phyloP scores from a whole-genome alignment of 2,797 vertebrate species.

The Tenualosa ilisha region DNA sequence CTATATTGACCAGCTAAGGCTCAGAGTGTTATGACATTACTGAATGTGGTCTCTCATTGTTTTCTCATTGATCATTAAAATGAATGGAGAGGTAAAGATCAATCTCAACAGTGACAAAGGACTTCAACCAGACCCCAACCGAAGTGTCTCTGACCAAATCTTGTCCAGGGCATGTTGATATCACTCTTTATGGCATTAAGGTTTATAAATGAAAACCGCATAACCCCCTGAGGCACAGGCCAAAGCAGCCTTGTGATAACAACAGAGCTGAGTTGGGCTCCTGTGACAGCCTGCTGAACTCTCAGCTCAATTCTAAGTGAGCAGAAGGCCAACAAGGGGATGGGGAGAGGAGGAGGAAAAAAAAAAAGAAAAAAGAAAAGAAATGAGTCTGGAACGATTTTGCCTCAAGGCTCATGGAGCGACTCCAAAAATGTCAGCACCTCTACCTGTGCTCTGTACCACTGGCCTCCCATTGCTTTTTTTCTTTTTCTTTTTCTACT shows the following conservation, averaged over 20 bases:
- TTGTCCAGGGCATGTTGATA: neutral
- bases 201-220: neutral
- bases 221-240: neutral
- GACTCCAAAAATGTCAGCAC: constrained; percentile 14
- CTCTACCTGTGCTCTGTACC: constrained; percentile 5
- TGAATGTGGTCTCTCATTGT: neutral
- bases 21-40: neutral
- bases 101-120: neutral
- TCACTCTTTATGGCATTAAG: neutral
- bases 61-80: neutral
- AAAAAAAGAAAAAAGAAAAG: neutral
- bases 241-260: neutral
- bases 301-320: neutral
- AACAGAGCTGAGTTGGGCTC: neutral
- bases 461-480: neutral
- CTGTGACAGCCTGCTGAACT: neutral
- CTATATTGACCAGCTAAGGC: neutral
- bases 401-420: neutral
- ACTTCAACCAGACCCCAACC: neutral
- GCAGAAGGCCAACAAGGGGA: neutral
- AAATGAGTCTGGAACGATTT: constrained; percentile 8
- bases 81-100: neutral
- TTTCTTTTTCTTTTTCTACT: neutral
- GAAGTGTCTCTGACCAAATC: neutral
- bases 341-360: neutral